Conservation (phyloP, 2,888 invertebrate genomes). For the Rotaria magnacalcarata region DNA sequence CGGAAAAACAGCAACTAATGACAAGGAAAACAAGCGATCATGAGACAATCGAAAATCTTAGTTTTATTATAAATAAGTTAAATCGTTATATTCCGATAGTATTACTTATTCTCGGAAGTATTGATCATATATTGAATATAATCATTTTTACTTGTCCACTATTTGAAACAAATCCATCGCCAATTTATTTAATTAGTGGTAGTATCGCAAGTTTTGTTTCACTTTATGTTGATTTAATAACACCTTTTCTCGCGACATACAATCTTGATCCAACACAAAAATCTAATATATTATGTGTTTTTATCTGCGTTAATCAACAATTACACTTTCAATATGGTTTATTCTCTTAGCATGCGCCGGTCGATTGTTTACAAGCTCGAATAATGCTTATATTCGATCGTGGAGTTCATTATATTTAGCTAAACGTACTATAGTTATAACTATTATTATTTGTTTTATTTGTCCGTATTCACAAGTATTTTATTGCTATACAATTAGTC, state of each 20-base stretch:
- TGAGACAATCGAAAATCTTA: neutral
- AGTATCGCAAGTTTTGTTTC: neutral
- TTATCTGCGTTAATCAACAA: conserved; percentile 2
- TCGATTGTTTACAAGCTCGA: neutral
- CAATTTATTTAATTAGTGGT: neutral
- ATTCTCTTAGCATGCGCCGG: neutral
- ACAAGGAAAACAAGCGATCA: neutral
- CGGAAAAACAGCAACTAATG: neutral
- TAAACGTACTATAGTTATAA: neutral
- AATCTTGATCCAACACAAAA: conserved; percentile 1
- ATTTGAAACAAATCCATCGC: neutral
- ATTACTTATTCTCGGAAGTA: neutral
- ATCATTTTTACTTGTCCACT: neutral
- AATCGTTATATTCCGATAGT: conserved; percentile 24
- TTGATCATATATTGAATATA: conserved; percentile 4
- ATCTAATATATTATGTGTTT: neutral
- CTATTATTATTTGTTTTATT: neutral
- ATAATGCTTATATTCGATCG: neutral
- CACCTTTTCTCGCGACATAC: neutral
- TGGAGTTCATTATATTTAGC: neutral
- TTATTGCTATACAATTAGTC: neutral
- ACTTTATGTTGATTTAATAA: conserved; percentile 24
- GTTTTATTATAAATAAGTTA: neutral
- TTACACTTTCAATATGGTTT: conserved; percentile 30
- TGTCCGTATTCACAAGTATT: conserved; percentile 7